Evolutionary conservation across 2,888 invertebrate genomes (phyloP), one percentile per base, ranked within the genome.

Genomic region (Ectropis crepuscularia): DNA sequence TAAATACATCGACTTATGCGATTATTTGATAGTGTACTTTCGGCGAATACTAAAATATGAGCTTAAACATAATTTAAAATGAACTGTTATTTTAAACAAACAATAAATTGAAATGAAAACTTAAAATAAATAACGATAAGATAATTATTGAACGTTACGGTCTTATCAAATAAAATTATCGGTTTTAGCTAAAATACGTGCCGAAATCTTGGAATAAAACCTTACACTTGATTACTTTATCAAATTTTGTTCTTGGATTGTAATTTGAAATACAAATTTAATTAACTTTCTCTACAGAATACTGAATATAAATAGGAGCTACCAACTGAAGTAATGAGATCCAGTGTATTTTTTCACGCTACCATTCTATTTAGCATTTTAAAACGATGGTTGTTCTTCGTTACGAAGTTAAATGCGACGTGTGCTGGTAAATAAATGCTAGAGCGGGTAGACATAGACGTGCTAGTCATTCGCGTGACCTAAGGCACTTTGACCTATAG

Each of bases 291-390:
- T 46, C 38, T 37, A 39, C 55, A 55, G 53, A 55, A 55, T 47
- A 12, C 39, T 47, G 54, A 54, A 46, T 54, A 47, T 41, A 38
- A 12, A 55, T 39, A 16, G 39, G 4, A 39, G 46, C 39, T 53
- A 43, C 55, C 28, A 41, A 55, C 55, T 47, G n/a, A 12, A 47
- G 47, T 55, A 39, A 54, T 45, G 61, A 55, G 54, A 53, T 41
- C 39, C 57, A 41, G 12, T n/a, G 45, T 53, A 50, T 62, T 62
- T 57, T 63, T 57, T 63, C 43, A 11, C 47, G 38, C 48, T 47
- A 42, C 48, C 16, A 48, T 51, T 57, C 53, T 53, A 48, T 16
- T 63, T 63, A 62, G 57, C 62, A 63, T 63, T 63, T 63, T 63
- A 63, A 57, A 63, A 63, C 57, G 57, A 48, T 43, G 48, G 53